Percentiles rank a stretch among this genome's conserved stretches.
These are phyloP conservation scores for Papilio helenus DNA, from an alignment of 1,140 invertebrate genomes.

Conservation along the genomic window DNA sequence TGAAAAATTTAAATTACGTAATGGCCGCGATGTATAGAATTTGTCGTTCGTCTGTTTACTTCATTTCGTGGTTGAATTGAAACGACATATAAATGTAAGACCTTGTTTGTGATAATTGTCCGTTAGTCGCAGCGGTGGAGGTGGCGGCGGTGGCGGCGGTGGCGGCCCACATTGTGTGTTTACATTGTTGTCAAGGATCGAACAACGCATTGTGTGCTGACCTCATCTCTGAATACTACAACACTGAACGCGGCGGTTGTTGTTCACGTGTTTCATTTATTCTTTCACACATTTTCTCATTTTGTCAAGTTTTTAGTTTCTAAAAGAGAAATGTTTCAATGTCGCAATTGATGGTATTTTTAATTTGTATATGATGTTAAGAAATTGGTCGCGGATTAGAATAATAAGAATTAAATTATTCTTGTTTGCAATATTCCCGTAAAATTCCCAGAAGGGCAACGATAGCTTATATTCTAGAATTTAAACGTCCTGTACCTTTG, in stretches of 20 bases:
- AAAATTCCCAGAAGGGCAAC: not conserved
- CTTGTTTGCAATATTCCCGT: not conserved
- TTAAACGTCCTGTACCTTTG: not conserved
- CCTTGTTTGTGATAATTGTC: conserved; percentile 16
- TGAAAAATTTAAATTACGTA: not conserved
- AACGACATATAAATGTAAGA: not conserved
- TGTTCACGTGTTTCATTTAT: not conserved
- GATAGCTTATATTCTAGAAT: not conserved
- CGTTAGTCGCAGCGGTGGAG: not conserved
- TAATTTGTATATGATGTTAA: too few species aligned
- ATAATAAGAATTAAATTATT: too few species aligned
- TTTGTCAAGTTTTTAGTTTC: too few species aligned
- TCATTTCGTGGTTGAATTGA: not conserved
- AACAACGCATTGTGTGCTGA: not conserved
- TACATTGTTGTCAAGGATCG: conserved; percentile 34
- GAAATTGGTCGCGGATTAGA: too few species aligned
- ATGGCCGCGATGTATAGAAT: not conserved
- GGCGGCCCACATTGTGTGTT: conserved; percentile 5
- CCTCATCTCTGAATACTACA: conserved; percentile 8
- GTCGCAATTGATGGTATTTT: too few species aligned
- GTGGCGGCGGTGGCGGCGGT: not conserved
- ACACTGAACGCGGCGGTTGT: not conserved
- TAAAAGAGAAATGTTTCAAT: too few species aligned
- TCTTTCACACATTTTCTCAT: too few species aligned
- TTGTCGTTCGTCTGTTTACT: not conserved